Evolutionary conservation across 2,888 invertebrate genomes (phyloP), one percentile per base, ranked within the genome.

Genomic region (Acanthosepion pharaonis): DNA sequence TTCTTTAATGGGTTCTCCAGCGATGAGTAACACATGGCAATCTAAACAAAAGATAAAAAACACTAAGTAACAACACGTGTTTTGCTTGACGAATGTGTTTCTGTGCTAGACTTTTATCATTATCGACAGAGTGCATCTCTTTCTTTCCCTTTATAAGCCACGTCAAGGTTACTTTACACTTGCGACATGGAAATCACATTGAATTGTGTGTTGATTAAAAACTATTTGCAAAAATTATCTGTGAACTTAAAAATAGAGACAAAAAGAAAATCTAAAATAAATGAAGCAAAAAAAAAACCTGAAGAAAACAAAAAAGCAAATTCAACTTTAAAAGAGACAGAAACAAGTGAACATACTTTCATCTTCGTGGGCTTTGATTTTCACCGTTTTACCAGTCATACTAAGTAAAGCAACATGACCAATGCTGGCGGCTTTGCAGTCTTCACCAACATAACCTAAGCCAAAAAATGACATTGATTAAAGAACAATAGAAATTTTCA

Each of bases 1-100:
- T 94, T 97, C 96, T 20, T 95, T 95, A 20, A 97, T 95, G 5
- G 96, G 96, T 94, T 96, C 95, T 8, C 96, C 97, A 93, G 96
- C 96, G 28, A 96, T 95, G 49, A 97, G 94, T 78, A 96, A 95
- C 23, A 96, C 94, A 78, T 96, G 95, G 94, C 96, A 96, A 28
- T 95, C 96, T 96, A 59, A 55, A 94, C n/a, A 5, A 94, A 94
- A 94, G 92, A n/a, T 53, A n/a, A 53, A 93, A 6, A 51, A 5
- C 28, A 49, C 23, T 51, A 53, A 51, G 28, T 93, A 28, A 51
- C n/a, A 93, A 15, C 2, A 33, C 15, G 15, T 15, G 0, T 51
- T 15, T 42, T 51, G 51, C 9, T 51, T 51, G 51, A 51, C 42
- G 42, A 51, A 51, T 51, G 51, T 51, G 42, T 42, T 42, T 42